Percentiles rank a stretch among this genome's conserved stretches.
Evolutionary conservation across 2,888 invertebrate genomes (phyloP).

Genomic region (Mantis religiosa): DNA sequence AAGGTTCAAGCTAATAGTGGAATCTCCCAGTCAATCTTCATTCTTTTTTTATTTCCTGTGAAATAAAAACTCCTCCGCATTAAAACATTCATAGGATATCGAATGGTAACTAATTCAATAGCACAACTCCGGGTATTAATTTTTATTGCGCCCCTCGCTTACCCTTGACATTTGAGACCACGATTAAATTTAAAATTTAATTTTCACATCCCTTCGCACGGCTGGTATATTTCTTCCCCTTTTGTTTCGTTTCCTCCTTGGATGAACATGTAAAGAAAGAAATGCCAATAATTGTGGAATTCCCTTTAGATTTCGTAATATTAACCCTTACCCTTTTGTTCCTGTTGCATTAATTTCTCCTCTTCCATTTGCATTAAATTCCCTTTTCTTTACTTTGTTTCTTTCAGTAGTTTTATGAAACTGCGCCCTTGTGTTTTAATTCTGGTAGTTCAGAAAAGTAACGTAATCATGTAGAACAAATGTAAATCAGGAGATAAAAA

Average conservation of each 20-base stretch:
- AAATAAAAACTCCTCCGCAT: not conserved
- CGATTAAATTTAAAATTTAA: conserved; percentile 32
- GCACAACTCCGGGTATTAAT: conserved; percentile 8
- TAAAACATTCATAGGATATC: conserved; percentile 11
- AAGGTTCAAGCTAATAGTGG: not conserved
- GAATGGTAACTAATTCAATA: conserved; percentile 23
- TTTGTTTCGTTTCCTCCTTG: not conserved
- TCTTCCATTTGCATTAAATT: not conserved
- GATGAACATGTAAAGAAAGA: conserved; percentile 23
- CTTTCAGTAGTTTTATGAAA: not conserved
- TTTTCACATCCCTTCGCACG: conserved; percentile 22
- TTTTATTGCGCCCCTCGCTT: conserved; percentile 18
- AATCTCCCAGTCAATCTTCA: not conserved
- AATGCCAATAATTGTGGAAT: conserved; percentile 25
- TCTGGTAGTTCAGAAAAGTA: not conserved
- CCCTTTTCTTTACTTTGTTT: not conserved
- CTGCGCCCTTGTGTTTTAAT: not conserved
- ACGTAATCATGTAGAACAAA: not conserved
- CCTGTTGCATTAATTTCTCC: not conserved
- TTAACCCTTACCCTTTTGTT: conserved; percentile 9
- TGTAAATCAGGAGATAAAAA: not conserved
- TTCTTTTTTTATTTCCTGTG: not conserved
- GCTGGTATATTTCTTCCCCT: not conserved
- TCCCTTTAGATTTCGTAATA: conserved; percentile 21
- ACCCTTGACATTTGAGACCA: conserved; percentile 25